These are phyloP conservation scores for Charadrius vociferus DNA, from an alignment of 2,113 vertebrate genomes.

Conservation along the genomic window DNA sequence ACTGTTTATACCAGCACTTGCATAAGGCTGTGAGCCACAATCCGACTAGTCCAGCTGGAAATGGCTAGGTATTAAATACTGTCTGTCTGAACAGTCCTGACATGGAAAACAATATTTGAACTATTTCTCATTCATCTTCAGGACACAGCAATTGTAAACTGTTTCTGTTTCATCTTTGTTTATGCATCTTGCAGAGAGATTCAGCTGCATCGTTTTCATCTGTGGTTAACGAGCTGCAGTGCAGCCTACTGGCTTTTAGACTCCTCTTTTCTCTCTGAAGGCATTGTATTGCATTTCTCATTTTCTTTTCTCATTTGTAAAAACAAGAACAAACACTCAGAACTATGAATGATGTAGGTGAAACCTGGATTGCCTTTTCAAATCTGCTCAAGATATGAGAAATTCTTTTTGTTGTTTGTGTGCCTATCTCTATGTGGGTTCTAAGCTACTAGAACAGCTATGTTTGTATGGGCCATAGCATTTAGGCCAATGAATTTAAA, in stretches of 20 bases:
- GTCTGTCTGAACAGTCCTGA: neutral
- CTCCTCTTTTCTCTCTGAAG: neutral
- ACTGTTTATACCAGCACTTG: neutral
- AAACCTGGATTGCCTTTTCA: neutral
- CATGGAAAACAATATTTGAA: neutral
- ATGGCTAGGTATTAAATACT: neutral
- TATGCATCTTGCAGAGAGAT: neutral
- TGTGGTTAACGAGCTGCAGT: slow-evolving; percentile 33
- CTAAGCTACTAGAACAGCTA: neutral
- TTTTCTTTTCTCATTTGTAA: neutral
- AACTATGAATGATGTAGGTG: neutral
- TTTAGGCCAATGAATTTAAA: neutral
- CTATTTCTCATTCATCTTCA: neutral
- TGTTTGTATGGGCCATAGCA: neutral
- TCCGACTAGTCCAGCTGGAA: neutral
- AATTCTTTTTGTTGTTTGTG: neutral
- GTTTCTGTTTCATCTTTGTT: neutral
- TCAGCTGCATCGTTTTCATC: neutral
- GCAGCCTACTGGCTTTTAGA: neutral
- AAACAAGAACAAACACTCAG: neutral
- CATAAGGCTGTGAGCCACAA: neutral
- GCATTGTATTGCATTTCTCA: neutral
- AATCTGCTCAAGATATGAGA: neutral
- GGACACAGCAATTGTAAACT: neutral
- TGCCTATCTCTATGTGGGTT: neutral